These are phyloP conservation scores for Ceraclea dissimilis DNA, from an alignment of 2,888 invertebrate genomes.

Conservation along the genomic window DNA sequence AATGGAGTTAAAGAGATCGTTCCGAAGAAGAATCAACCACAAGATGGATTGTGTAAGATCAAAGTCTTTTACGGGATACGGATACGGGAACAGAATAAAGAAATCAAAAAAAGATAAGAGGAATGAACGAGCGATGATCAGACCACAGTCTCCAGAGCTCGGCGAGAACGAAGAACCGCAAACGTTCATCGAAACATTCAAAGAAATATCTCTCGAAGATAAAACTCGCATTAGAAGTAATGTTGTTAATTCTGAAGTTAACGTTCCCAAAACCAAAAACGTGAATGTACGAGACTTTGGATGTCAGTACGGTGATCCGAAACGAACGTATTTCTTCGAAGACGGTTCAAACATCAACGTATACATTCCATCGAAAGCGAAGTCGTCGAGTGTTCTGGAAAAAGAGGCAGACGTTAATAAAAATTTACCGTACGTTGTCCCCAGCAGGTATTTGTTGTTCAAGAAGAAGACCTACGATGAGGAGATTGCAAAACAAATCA, in stretches of 20 bases:
- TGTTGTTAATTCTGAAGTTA: not conserved
- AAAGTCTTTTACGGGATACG: not conserved
- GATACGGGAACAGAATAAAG: not conserved
- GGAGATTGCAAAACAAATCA: too few relatives aligned
- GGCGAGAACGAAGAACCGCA: not conserved
- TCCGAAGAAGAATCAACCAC: not conserved
- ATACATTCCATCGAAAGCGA: not conserved
- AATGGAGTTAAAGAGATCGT: not conserved
- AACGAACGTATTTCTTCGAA: not conserved
- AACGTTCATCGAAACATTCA: not conserved
- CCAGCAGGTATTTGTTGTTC: not conserved
- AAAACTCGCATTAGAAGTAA: not conserved
- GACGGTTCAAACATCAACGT: not conserved
- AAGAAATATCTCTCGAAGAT: not conserved
- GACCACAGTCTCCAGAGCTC: not conserved
- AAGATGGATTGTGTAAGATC: not conserved
- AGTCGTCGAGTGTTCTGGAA: not conserved
- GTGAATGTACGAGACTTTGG: not conserved
- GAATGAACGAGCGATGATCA: not conserved
- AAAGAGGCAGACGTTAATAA: not conserved
- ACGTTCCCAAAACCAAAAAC: not conserved
- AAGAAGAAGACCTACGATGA: not conserved
- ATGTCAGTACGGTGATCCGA: not conserved
- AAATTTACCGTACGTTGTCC: not conserved
- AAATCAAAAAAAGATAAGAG: not conserved